Base-by-base conservation (phyloP, 1,140 invertebrate species). In the Hylyphantes graminicola region DNA sequence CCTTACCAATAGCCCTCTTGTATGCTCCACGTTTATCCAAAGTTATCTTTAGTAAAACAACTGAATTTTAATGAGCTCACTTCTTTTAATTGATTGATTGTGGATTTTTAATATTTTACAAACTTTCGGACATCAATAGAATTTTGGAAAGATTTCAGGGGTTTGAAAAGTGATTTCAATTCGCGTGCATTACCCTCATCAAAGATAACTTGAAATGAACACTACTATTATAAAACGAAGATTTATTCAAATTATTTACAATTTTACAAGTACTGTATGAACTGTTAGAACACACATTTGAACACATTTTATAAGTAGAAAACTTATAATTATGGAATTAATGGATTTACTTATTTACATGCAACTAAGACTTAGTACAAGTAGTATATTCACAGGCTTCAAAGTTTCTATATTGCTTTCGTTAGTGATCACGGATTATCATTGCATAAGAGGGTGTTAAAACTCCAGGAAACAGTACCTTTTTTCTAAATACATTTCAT, bases 171-270 rank as follows among this genome's bases (percentile, higher is more conserved):
- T 35, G 35, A 35, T 35, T 35, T 35, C 1, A 35, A 35, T 35
- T 35, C 35, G 35, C 2, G 35, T 2, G 35, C 35, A 35, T 2
- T 35, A 2, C 35, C 35, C 35, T 35, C 35, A 35, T 35, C 1
- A 35, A 35, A 35, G 1, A 2, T 35, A 35, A 35, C 35, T 35
- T 35, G 5, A 35, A 35, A 35, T 61, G 57, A 15, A 35, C 4
- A 35, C 0, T 64, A 65, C 61, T 78, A 57, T 12, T 81, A 81
- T 55, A 81, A 81, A 81, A 81, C 13, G 78, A 67, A 81, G 55
- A 72, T 81, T 81, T 81, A 81, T 81, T 81, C 68, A 81, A 81
- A 81, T 73, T 81, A 81, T 81, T 59, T 81, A 81, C 78, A 81
- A 73, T 81, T 35, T 72, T 73, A 81, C 68, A 81, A 63, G 67